phyloP scores from a whole-genome alignment of 2,888 invertebrate genomes.

The Acleris holmiana region DNA sequence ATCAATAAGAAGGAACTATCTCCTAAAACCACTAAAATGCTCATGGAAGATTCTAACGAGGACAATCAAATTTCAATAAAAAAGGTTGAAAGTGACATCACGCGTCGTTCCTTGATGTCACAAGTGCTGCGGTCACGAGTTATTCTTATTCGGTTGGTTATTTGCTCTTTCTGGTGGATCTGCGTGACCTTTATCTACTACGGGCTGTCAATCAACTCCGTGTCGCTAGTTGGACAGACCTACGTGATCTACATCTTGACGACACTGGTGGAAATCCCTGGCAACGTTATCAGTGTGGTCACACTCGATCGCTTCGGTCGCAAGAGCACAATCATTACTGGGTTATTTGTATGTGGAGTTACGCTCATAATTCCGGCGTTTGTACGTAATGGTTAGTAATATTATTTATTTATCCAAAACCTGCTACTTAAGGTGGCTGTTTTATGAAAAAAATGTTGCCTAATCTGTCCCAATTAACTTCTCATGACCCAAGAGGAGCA shows the following conservation, averaged over 20 bases:
- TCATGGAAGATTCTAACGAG: constrained; percentile 44
- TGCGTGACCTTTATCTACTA: constrained; percentile 92
- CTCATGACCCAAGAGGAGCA: no score
- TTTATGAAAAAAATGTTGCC: no score
- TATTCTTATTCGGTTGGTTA: constrained; percentile 74
- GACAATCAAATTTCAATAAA: neutral
- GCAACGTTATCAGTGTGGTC: constrained; percentile 83
- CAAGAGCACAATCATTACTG: constrained; percentile 82
- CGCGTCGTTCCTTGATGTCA: constrained; percentile 27
- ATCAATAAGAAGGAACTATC: constrained; percentile 71
- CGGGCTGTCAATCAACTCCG: constrained; percentile 91
- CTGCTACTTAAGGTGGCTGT: no score
- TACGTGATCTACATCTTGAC: constrained; percentile 91
- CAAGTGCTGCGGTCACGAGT: constrained; percentile 70
- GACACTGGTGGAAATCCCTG: constrained; percentile 86
- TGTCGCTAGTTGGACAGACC: constrained; percentile 89
- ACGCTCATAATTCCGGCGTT: constrained; percentile 83
- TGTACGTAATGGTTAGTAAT: constrained; percentile 76
- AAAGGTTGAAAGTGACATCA: neutral
- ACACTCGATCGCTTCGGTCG: constrained; percentile 85
- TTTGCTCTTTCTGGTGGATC: constrained; percentile 93
- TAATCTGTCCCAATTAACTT: no score
- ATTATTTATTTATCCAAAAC: no score
- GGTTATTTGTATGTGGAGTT: constrained; percentile 84
- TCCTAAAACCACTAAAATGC: constrained; percentile 55